These are phyloP conservation scores for Anastrepha obliqua DNA, from an alignment of 1,140 invertebrate genomes.

Conservation along the genomic window DNA sequence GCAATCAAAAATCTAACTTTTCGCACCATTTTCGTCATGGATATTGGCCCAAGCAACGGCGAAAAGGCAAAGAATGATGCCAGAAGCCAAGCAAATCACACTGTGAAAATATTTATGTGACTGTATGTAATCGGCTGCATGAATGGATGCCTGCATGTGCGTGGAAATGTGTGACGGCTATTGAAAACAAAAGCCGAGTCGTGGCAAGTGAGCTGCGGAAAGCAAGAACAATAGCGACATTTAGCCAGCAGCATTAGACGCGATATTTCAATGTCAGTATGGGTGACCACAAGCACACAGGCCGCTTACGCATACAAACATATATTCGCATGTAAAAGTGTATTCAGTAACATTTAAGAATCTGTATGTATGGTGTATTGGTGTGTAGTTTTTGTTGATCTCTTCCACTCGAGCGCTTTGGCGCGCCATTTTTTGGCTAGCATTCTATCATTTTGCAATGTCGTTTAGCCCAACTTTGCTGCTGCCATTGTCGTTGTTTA, in stretches of 20 bases:
- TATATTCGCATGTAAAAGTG: not conserved
- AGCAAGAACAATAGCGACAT: slow-evolving; percentile 40
- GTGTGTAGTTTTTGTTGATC: slow-evolving; percentile 4
- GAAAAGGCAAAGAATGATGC: not conserved
- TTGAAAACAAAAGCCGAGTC: slow-evolving; percentile 3
- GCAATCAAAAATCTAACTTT: slow-evolving; percentile 12
- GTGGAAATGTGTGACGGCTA: not conserved
- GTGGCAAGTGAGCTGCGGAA: not conserved
- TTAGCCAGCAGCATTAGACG: slow-evolving; percentile 51
- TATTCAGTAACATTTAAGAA: not conserved
- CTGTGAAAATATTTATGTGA: slow-evolving; percentile 26
- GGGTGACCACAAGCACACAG: slow-evolving; percentile 34
- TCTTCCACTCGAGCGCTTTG: slow-evolving; percentile 38
- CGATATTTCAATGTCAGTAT: slow-evolving; percentile 52
- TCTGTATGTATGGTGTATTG: not conserved
- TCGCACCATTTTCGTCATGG: not conserved
- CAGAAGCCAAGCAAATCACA: not conserved
- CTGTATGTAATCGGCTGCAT: not conserved
- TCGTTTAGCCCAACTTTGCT: slow-evolving; percentile 1
- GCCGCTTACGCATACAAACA: not conserved
- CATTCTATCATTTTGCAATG: slow-evolving; percentile 46
- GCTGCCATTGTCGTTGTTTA: slow-evolving; percentile 34
- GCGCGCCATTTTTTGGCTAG: slow-evolving; percentile 38
- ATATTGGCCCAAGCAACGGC: not conserved
- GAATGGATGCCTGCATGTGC: not conserved